Evolutionary conservation across 2,888 invertebrate species (phyloP).

Genomic region (Villa cingulata): DNA sequence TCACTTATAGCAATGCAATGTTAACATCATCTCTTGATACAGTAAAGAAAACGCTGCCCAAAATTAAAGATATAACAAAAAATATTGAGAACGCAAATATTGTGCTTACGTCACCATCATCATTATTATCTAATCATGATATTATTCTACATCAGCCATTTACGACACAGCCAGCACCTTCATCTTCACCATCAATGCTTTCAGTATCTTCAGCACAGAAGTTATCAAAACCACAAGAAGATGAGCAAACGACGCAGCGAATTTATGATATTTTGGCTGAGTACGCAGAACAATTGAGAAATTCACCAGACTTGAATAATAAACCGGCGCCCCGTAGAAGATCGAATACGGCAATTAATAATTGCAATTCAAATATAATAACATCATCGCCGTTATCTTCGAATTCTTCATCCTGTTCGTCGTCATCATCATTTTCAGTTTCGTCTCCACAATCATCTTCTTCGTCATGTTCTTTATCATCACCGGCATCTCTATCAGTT

Average conservation of each 20-base stretch:
- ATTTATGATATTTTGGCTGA: slow-evolving; percentile 67
- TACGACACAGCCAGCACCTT: not conserved
- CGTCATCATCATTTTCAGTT: slow-evolving; percentile 9
- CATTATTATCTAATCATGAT: not conserved
- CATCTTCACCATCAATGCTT: not conserved
- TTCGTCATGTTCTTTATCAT: no score
- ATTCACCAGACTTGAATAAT: slow-evolving; percentile 65
- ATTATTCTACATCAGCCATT: not conserved
- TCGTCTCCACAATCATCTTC: no score
- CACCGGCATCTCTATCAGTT: no score
- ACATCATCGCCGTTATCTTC: not conserved
- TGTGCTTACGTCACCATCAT: not conserved
- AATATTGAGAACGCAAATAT: not conserved
- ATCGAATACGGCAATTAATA: slow-evolving; percentile 48
- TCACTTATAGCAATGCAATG: no score
- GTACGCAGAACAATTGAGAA: slow-evolving; percentile 65
- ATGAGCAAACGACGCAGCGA: slow-evolving; percentile 66
- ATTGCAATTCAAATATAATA: not conserved
- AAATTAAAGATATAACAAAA: not conserved
- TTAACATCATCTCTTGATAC: no score
- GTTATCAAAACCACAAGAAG: slow-evolving; percentile 53
- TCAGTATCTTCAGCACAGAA: not conserved
- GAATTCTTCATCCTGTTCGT: not conserved
- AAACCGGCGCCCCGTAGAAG: slow-evolving; percentile 66
- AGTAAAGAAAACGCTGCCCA: not conserved